Evolutionary conservation across 2,797 vertebrate genomes (phyloP), one percentile per base, ranked within the genome.

Genomic region (Varecia variegata): DNA sequence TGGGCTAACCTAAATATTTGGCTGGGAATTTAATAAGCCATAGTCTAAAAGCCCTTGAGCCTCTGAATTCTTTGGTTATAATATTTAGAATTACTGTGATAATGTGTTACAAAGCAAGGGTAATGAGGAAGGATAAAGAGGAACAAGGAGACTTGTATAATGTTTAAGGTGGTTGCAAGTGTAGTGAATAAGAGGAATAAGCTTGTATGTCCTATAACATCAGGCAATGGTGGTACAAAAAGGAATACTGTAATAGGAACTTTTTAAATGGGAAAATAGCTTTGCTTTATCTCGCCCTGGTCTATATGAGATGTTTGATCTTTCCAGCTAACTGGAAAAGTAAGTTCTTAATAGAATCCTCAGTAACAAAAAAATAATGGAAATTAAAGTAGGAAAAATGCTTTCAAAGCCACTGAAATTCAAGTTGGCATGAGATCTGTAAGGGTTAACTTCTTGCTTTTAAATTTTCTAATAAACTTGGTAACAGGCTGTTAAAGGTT

Each of bases 401-500:
- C 27, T 98, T 98, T 97, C 21, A 96, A 97, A 97, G 60, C n/a
- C 50, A 92, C 27, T 83, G 65, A 96, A 93, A 92, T 96, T 95
- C 38, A 93, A 93, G 18, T 50, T 40, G 70, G 14, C 9, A 40
- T 52, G 3, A 47, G 73, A 7, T 30, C 50, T 73, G 8, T n/a
- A 96, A 95, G 83, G 71, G 80, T 97, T 98, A 98, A 97, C 35
- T 86, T 95, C 20, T 84, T 84, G 30, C 54, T 13, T 87, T 96
- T 98, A 93, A 97, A 84, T 96, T 98, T 98, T 90, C 97, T 97
- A 97, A 97, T 80, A 98, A 98, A 95, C 54, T 94, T 73, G 71
- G 47, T 56, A 98, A 97, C 70, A 86, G 0, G 73, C 94, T 97
- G 35, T 45, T 79, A 98, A 97, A 97, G 96, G 90, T 98, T 97